phyloP scores from a whole-genome alignment of 2,888 invertebrate species.

The Tinea trinotella region DNA sequence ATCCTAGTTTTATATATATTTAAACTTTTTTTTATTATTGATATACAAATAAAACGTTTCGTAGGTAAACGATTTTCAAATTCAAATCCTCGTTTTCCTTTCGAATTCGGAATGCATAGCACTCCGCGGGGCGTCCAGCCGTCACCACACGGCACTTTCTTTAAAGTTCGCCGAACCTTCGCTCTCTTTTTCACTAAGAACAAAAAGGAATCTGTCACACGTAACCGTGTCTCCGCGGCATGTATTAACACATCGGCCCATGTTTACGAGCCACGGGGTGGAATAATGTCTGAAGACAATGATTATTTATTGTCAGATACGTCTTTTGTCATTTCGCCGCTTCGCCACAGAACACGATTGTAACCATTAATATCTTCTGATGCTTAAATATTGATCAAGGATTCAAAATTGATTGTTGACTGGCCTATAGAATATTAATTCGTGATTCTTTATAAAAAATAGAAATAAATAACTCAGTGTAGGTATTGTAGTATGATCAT shows the following conservation, averaged over 20 bases:
- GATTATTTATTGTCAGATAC: conserved; percentile 47
- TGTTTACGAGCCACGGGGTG: conserved; percentile 49
- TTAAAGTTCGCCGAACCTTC: conserved; percentile 50
- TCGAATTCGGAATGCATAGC: conserved; percentile 3
- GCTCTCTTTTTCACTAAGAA: conserved; percentile 24
- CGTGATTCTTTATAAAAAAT: too few relatives aligned
- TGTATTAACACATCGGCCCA: conserved; percentile 53
- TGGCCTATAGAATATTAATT: conserved; percentile 27
- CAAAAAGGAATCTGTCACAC: conserved; percentile 18
- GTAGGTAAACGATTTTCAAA: conserved; percentile 4
- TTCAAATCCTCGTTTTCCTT: not conserved
- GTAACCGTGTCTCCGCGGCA: conserved; percentile 19
- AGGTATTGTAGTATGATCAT: not conserved
- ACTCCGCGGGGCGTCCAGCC: conserved; percentile 30
- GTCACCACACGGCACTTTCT: conserved; percentile 46
- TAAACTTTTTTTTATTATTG: not conserved
- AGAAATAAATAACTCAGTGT: not conserved
- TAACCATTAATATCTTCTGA: conserved; percentile 41
- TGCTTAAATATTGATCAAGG: conserved; percentile 41
- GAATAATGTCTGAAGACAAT: conserved; percentile 49
- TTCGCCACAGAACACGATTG: conserved; percentile 25
- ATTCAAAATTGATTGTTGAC: conserved; percentile 34
- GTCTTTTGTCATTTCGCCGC: conserved; percentile 50
- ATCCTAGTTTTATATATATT: too few relatives aligned
- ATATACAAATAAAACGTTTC: not conserved